Base-by-base conservation (phyloP, 2,113 vertebrate genomes). In the Ochotona princeps region DNA sequence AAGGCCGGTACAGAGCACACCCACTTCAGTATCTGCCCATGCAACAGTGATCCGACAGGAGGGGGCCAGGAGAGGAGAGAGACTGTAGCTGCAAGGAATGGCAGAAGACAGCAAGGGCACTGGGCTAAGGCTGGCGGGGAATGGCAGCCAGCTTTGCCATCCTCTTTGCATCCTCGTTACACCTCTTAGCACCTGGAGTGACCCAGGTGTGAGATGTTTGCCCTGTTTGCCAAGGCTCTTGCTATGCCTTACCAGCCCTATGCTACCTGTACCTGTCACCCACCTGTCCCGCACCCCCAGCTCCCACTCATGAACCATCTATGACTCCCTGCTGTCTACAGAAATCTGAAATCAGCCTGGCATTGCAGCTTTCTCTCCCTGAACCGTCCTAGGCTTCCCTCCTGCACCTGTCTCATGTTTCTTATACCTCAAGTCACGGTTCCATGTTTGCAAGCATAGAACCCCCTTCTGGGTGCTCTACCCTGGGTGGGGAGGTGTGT, bases 31-130 rank as follows among this genome's bases (percentile, higher is more conserved):
- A 49, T 73, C 54, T 57, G 14, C 15, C 54, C 18, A 18, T 14
- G 54, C 54, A 57, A 57, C 18, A 1, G 54, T 57, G 54, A 14
- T 57, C 54, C 54, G 18, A 57, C 18, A 21, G 13, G 15, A 32
- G 30, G 8, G 26, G 13, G 25, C 8, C 54, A 15, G 17, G 49
- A 15, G 44, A 66, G 69, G n/a, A 23, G 7, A 57, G 14, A 57
- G 54, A 57, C 17, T 4, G 2, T 57, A 15, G 8, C 5, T 6
- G 73, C 51, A 25, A 35, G 8, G n/a, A 8, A 30, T 35, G 20
- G 11, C 17, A 8, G 23, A 44, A 38, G 23, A n/a, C 61, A 26
- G 0, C 7, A 5, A 61, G 30, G 30, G 0, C 1, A 1, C 10
- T 57, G 54, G 12, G 23, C 7, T 14, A 3, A 66, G 67, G 28